phyloP scores from a whole-genome alignment of 2,113 vertebrate genomes.

The Malurus cyaneus region DNA sequence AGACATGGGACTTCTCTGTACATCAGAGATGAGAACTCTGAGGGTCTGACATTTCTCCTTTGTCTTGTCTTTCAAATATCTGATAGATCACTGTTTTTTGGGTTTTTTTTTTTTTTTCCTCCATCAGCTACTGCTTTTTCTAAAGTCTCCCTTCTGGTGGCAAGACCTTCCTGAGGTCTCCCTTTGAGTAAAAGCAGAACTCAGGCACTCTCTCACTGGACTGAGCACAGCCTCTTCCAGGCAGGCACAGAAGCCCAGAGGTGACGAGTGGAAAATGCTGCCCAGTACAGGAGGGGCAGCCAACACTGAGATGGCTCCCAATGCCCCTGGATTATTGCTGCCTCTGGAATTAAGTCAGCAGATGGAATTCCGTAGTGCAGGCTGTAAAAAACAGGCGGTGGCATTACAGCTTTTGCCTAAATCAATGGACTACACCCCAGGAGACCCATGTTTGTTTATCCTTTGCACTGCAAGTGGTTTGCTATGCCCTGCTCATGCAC shows the following conservation, averaged over 20 bases:
- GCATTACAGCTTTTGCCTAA: neutral
- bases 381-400: neutral
- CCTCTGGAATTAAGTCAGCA: neutral
- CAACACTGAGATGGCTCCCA: neutral
- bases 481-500: neutral
- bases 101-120: too few relatives aligned
- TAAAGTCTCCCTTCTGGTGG: neutral
- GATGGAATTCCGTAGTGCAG: neutral
- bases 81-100: neutral
- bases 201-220: fast-evolving
- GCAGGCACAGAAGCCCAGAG: neutral
- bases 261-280: neutral
- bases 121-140: neutral
- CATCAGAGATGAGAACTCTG: neutral
- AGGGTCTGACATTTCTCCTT: neutral
- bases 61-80: neutral
- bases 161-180: neutral
- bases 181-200: neutral
- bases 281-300: neutral
- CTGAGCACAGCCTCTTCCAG: neutral
- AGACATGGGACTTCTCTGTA: neutral
- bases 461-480: neutral
- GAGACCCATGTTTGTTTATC: neutral
- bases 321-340: neutral
- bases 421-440: neutral